Conservation (phyloP, 92 coral and sea anemone genomes). For the Porites cylindrica region DNA sequence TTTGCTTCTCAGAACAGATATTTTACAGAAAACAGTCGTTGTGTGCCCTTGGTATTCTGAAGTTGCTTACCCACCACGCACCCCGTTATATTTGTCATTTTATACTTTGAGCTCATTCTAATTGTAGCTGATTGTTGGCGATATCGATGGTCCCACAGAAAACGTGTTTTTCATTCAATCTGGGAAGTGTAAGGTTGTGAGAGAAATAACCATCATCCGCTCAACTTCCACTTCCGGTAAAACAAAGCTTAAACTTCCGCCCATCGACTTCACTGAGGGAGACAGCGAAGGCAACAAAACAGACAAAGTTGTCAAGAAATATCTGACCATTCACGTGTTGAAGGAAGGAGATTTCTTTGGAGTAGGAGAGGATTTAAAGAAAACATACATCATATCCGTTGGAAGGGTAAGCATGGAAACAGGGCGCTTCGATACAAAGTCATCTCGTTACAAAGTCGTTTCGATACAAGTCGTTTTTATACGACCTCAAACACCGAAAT, state of each 20-base stretch:
- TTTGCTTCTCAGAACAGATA: no score
- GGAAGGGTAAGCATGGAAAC: constrained; percentile 78
- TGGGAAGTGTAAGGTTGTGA: constrained; percentile 88
- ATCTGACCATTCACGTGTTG: constrained; percentile 73
- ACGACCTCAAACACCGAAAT: no score
- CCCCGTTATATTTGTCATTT: no score
- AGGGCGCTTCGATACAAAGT: neutral
- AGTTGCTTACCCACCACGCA: no score
- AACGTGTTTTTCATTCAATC: constrained; percentile 83
- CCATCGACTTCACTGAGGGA: constrained; percentile 52
- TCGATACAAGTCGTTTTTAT: no score
- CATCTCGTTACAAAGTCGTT: no score
- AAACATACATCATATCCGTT: constrained; percentile 85
- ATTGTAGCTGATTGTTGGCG: constrained; percentile 77
- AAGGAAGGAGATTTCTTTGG: constrained; percentile 89
- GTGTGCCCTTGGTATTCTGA: no score
- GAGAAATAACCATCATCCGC: constrained; percentile 79
- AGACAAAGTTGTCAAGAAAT: constrained; percentile 49
- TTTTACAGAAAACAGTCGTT: no score
- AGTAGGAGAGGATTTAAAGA: constrained; percentile 90
- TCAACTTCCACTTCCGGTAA: constrained; percentile 75
- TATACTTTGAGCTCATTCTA: neutral
- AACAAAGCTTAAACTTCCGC: constrained; percentile 75
- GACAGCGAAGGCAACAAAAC: neutral
- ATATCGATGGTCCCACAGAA: constrained; percentile 61